Evolutionary conservation across 2,888 invertebrate species (phyloP), one percentile per base, ranked within the genome.

Genomic region (Drosophila silvestris): DNA sequence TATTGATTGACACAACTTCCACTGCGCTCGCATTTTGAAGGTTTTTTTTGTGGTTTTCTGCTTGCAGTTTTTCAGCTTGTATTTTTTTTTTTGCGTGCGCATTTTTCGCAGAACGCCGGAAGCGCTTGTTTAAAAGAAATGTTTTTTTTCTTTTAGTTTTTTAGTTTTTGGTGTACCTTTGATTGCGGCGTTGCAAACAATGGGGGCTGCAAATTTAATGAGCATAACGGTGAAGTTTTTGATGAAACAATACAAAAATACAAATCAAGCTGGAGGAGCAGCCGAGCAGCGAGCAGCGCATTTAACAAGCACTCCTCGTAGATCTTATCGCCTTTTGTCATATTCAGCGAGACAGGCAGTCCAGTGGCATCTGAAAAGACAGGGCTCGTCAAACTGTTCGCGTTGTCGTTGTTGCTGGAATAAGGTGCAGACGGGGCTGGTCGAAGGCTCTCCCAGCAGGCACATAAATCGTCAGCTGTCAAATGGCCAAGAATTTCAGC

Each of bases 1-100:
- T 92, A 92, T 92, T 92, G 92, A 92, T 92, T 92, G 92, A 92
- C 92, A 92, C 89, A 91, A 87, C 85, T 91, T 90, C 87, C 84
- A 88, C 54, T 76, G 79, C 81, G 78, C 69, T 84, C 61, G 83
- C 64, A 66, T 73, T 80, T 63, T 56, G 22, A 32, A 22, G 39
- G 41, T 30, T 30, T 30, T 54, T 14, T 53, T 47, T 22, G 47
- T 59, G 5, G 30, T 41, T 65, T 57, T 44, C 30, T 28, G 35
- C 37, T 35, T 63, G 35, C 72, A 65, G 50, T 65, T 62, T 69
- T 65, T 63, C 28, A 65, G 35, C 65, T 16, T n/a, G 22, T 60
- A 16, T 61, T 28, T 10, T 10, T 28, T 10, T 10, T 61, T 75
- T 64, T 56, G 33, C 3, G 57, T 32, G 71, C 69, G 73, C 71